Percentiles rank a stretch among this genome's conserved stretches.
phyloP scores from a whole-genome alignment of 2,888 invertebrate genomes.

The Phyllotreta cruciferae region DNA sequence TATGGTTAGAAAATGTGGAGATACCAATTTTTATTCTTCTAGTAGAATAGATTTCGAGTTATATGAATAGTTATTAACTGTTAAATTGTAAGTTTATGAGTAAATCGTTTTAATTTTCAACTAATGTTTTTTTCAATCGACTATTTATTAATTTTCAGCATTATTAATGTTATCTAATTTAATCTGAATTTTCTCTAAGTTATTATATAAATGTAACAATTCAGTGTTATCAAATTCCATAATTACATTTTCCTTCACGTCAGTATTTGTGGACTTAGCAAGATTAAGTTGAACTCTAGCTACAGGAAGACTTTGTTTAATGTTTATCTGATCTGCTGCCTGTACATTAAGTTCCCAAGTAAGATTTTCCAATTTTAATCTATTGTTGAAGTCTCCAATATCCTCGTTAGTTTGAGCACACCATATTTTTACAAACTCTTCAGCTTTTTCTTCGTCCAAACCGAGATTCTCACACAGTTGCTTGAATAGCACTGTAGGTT shows the following conservation, averaged over 20 bases:
- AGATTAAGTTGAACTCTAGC: constrained; percentile 62
- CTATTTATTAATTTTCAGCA: constrained; percentile 17
- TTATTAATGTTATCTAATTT: constrained; percentile 52
- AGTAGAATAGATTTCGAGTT: constrained; percentile 93
- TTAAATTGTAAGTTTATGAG: constrained; percentile 12
- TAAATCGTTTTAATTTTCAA: background rate
- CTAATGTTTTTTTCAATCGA: background rate
- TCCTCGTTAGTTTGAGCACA: constrained; percentile 63
- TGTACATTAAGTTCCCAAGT: constrained; percentile 66
- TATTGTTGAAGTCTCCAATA: constrained; percentile 60
- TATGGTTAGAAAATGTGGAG: constrained; percentile 83
- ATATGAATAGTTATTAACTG: constrained; percentile 68
- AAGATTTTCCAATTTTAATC: constrained; percentile 62
- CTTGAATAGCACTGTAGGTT: constrained; percentile 64
- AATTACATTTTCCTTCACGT: constrained; percentile 57
- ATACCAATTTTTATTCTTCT: constrained; percentile 81
- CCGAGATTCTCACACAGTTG: constrained; percentile 62
- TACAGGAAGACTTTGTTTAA: constrained; percentile 60
- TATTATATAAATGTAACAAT: constrained; percentile 62
- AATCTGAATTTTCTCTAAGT: constrained; percentile 63
- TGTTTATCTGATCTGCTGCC: constrained; percentile 61
- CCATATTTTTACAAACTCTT: constrained; percentile 65
- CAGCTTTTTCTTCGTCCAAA: constrained; percentile 63
- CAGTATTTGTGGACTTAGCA: constrained; percentile 44
- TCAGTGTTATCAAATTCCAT: constrained; percentile 64